Evolutionary conservation across 2,113 vertebrate species (phyloP).

Genomic region (Dissostichus mawsoni): DNA sequence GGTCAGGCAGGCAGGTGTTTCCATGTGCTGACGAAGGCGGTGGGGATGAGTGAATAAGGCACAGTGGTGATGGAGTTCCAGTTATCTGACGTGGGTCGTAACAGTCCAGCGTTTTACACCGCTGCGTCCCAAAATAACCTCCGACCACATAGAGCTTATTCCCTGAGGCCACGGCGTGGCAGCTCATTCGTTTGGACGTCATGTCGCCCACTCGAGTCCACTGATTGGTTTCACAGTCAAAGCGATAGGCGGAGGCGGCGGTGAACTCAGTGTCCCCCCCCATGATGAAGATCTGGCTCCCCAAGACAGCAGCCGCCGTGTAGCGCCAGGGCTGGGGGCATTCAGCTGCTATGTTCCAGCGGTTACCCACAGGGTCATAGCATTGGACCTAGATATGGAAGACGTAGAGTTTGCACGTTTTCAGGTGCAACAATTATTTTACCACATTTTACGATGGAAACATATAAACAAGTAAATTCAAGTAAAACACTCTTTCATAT

Average conservation of each 20-base stretch:
- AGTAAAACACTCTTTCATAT: too few relatives aligned
- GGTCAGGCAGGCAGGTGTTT: slow-evolving; percentile 92
- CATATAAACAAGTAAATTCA: too few relatives aligned
- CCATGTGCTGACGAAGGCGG: slow-evolving; percentile 97
- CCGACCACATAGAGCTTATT: slow-evolving; percentile 97
- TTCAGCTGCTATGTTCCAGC: slow-evolving; percentile 92
- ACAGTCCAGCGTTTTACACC: slow-evolving; percentile 96
- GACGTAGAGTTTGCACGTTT: not conserved
- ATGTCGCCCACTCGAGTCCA: slow-evolving; percentile 96
- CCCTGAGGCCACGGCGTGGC: slow-evolving; percentile 93
- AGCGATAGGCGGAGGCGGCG: slow-evolving; percentile 93
- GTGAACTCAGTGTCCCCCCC: slow-evolving; percentile 96
- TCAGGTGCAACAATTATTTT: too few relatives aligned
- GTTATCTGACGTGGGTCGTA: slow-evolving; percentile 91
- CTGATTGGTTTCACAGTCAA: slow-evolving; percentile 92
- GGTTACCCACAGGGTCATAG: slow-evolving; percentile 90
- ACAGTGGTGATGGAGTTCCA: slow-evolving; percentile 97
- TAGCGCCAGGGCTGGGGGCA: slow-evolving; percentile 97
- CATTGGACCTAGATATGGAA: slow-evolving; percentile 85
- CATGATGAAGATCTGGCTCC: slow-evolving; percentile 98
- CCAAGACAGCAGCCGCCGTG: slow-evolving; percentile 91
- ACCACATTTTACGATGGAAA: too few relatives aligned
- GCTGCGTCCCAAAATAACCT: slow-evolving; percentile 95
- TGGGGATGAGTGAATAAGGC: slow-evolving; percentile 97
- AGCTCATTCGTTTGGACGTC: slow-evolving; percentile 97